Evolutionary conservation across 1,140 invertebrate species (phyloP), one percentile per base, ranked within the genome.

Genomic region (Brachionus manjavacas): DNA sequence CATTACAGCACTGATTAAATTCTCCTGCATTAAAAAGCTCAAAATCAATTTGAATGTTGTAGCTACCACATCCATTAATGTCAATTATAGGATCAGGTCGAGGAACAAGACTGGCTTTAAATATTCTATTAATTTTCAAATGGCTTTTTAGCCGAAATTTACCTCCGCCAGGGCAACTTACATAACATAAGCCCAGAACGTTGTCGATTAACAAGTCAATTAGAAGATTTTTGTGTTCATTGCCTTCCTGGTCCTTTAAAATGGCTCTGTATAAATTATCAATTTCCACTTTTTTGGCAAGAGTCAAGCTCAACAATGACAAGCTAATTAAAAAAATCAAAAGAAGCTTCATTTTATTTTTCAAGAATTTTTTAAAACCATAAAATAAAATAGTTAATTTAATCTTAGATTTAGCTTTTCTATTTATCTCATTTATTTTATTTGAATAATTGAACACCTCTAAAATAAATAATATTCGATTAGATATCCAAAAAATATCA

Each of bases 31-130:
- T 68, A 28, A 68, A 68, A 14, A 68, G 31, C 8, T 68, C 66
- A 68, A 68, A 68, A 68, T 68, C 25, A 68, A 68, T 68, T 11
- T 68, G 66, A 68, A 68, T 68, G 31, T 68, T 68, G 66, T 68
- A 68, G 4, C 66, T 68, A 1, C 66, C 66, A 28, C 66, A 68
- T 28, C 66, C 66, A 31, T 68, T 68, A 11, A 68, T 68, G 25
- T 68, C 66, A 28, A 68, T 28, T 4, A 68, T 68, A 28, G 66
- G 66, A 68, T 68, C 66, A 28, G 66, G 66, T 28, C 66, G 35
- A 11, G 70, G 70, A 9, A 74, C 35, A 14, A 74, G 14, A 41
- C 35, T 39, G 3, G 70, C 70, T 74, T 25, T 25, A 74, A 41
- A 74, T 8, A 3, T 14, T 39, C 1, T 68, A 0, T 25, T 43